A percentile compares a stretch with the other conserved stretches of the same genome.
Evolutionary conservation across 1,140 invertebrate species (phyloP).

Genomic region (Cryptotermes secundus): DNA sequence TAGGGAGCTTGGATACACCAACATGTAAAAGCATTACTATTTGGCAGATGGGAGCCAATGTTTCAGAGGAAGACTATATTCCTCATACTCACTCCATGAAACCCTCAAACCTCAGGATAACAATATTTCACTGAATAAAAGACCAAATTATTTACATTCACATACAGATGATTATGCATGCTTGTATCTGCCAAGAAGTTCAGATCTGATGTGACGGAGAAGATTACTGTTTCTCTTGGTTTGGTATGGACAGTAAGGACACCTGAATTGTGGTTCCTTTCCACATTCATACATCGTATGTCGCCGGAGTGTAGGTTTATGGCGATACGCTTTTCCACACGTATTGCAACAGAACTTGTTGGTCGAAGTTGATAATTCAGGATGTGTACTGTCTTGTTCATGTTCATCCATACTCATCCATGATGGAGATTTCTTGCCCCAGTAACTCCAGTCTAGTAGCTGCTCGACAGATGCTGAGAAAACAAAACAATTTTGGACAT

Average conservation of each 20-base stretch:
- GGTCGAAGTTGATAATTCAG: not conserved
- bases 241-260: slow-evolving; percentile 50
- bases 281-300: slow-evolving; percentile 54
- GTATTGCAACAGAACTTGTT: slow-evolving; percentile 30
- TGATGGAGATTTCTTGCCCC: not conserved
- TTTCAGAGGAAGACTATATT: no score
- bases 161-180: not conserved
- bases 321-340: slow-evolving; percentile 37
- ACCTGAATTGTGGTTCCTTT: slow-evolving; percentile 54
- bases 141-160: not conserved
- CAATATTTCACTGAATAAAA: no score
- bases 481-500: not conserved
- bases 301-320: slow-evolving; percentile 38
- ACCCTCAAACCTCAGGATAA: no score
- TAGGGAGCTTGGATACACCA: no score
- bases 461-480: slow-evolving; percentile 17
- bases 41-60: no score
- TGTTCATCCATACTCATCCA: not conserved
- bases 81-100: no score
- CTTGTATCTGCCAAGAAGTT: not conserved
- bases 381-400: not conserved
- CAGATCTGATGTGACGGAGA: slow-evolving; percentile 30
- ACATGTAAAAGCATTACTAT: no score
- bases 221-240: slow-evolving; percentile 39
- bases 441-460: not conserved